A percentile compares a stretch with the other conserved stretches of the same genome.
Evolutionary conservation across 2,113 vertebrate genomes (phyloP).

Genomic region (Holacanthus passer): DNA sequence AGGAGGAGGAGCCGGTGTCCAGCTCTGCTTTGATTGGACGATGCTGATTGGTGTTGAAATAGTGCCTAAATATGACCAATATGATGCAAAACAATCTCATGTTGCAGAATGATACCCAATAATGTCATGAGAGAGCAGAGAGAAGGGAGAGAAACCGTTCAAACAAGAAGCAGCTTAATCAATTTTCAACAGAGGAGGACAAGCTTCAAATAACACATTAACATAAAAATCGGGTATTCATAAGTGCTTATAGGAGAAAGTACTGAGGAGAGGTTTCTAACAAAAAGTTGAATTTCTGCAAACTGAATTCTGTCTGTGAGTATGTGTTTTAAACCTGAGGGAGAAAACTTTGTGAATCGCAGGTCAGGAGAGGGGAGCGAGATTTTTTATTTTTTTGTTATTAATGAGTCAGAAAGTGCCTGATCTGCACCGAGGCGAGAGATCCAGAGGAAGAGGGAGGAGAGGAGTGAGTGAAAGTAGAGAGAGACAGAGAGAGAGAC

Average conservation of each 20-base stretch:
- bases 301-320: constrained; percentile 14
- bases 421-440: constrained; percentile 37
- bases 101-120: constrained; percentile 33
- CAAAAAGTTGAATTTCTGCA: constrained; percentile 24
- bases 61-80: constrained; percentile 38
- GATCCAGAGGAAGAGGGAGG: background rate
- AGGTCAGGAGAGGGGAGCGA: constrained; percentile 26
- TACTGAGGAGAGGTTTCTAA: background rate
- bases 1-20: constrained; percentile 39
- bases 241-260: constrained; percentile 12
- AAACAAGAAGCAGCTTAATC: constrained; percentile 11
- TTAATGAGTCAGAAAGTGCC: constrained; percentile 54
- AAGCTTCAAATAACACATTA: background rate
- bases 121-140: constrained; percentile 34
- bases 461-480: background rate
- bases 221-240: constrained; percentile 9
- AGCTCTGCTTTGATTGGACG: constrained; percentile 56
- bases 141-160: constrained; percentile 23
- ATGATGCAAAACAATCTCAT: constrained; percentile 22
- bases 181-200: constrained; percentile 15
- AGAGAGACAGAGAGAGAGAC: too few relatives aligned
- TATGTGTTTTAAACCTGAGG: constrained; percentile 35
- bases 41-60: constrained; percentile 41
- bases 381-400: constrained; percentile 31
- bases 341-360: constrained; percentile 6